Conservation (phyloP, 2,888 invertebrate species). For the Spisula solida region DNA sequence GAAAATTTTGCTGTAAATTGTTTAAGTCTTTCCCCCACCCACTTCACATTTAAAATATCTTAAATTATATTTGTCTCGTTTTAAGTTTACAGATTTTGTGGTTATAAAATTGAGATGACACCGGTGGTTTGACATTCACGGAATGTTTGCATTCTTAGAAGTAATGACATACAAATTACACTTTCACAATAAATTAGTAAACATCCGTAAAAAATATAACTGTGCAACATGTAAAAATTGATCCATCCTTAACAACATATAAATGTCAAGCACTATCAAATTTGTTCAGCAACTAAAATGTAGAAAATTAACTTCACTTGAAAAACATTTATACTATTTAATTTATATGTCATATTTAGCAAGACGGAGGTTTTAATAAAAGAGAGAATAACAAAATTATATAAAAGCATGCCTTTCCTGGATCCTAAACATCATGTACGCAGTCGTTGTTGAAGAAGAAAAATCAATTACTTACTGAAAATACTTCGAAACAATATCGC, state of each 20-base stretch:
- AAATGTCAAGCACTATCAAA: background rate
- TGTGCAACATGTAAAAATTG: background rate
- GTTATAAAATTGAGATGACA: background rate
- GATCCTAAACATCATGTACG: background rate
- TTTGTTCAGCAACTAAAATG: slow-evolving; percentile 3
- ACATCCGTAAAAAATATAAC: background rate
- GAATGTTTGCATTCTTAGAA: too few relatives aligned
- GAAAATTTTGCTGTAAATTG: background rate
- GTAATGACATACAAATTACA: too few relatives aligned
- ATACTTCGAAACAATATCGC: slow-evolving; percentile 16
- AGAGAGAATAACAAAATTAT: background rate
- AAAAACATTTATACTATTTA: background rate
- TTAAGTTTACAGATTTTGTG: background rate
- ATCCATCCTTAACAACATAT: background rate
- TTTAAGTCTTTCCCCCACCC: background rate
- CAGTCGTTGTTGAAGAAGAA: background rate
- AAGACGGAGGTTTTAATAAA: background rate
- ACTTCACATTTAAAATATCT: background rate
- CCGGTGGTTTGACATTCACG: background rate
- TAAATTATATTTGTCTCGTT: background rate
- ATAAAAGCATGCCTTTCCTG: background rate
- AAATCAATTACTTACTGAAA: slow-evolving; percentile 1
- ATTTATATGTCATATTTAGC: background rate
- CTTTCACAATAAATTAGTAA: background rate
- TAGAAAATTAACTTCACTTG: background rate